Base-by-base conservation (phyloP, 2,888 invertebrate genomes). In the Calameuta pallipes region DNA sequence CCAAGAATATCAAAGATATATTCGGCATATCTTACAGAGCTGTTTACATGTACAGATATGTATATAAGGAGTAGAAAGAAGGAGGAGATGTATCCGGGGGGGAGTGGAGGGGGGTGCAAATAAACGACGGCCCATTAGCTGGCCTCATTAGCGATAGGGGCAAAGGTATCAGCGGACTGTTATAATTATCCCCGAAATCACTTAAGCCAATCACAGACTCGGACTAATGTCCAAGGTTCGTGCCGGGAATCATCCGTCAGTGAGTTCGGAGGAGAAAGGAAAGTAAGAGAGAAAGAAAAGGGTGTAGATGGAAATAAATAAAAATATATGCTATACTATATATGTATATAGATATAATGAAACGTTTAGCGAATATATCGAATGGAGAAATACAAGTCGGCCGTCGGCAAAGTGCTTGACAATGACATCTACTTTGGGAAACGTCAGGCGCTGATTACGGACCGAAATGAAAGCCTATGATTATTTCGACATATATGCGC, bases 121-220 rank as follows among this genome's bases (percentile, higher is more conserved):
- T 73, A 78, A 78, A 75, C 75, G 75, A 31, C 75, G 23, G 56
- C 68, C 70, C 75, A 15, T 73, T 75, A 78, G 75, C 56, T 35
- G 35, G 68, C 56, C 78, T 78, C 78, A 78, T 78, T 78, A 78
- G 76, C 78, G 76, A 76, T 73, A 78, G 76, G 73, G 75, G 78
- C 71, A 70, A 75, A 78, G 75, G 73, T 78, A 78, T 78, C 78
- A 71, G 37, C 23, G 73, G 75, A 76, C 73, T 75, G 75, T 78
- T 78, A 78, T 78, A 76, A 76, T 78, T 75, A 78, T 81, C 81
- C 56, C 76, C 75, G 79, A 79, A 79, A 79, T 82, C 80, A 69
- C 79, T 73, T 77, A 76, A 76, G 78, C 75, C 78, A 76, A 80
- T 80, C 78, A 77, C 75, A 9, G 75, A 56, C 73, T 41, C 68